Percentiles rank a stretch among this genome's conserved stretches.
These are phyloP conservation scores for Orchestia grillus DNA, from an alignment of 1,140 invertebrate species.

Conservation along the genomic window DNA sequence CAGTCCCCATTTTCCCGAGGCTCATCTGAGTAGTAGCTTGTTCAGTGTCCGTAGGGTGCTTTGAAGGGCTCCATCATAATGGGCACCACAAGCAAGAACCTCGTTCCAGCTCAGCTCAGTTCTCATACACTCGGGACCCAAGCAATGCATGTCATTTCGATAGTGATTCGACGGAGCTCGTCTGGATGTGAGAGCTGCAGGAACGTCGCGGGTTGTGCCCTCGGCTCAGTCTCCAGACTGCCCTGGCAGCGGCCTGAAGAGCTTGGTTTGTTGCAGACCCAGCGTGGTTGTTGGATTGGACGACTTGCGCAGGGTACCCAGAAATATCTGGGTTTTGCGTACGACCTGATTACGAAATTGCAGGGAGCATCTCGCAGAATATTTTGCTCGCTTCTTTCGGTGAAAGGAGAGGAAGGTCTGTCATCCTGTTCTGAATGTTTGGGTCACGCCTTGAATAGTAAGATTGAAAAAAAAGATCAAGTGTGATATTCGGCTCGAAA, in stretches of 20 bases:
- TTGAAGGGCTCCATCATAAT: not conserved
- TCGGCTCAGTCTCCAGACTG: not conserved
- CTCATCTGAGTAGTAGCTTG: not conserved
- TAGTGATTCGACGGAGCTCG: not conserved
- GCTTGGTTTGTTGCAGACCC: not conserved
- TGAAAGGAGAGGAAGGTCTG: not conserved
- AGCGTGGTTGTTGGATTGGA: not conserved
- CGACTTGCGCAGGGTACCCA: not conserved
- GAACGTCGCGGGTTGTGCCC: not conserved
- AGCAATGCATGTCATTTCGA: slow-evolving; percentile 28
- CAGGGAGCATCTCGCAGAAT: not conserved
- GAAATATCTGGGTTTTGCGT: not conserved
- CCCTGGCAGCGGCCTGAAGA: not conserved
- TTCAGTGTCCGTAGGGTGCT: not conserved
- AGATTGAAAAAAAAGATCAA: not conserved
- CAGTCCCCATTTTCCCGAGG: not conserved
- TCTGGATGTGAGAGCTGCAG: not conserved
- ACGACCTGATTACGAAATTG: not conserved
- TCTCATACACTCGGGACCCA: slow-evolving; percentile 9
- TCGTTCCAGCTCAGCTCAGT: not conserved
- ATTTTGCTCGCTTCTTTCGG: not conserved
- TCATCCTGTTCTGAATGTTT: not conserved
- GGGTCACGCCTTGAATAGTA: not conserved
- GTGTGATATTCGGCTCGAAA: too few relatives aligned
- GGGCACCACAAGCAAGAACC: not conserved